These are phyloP conservation scores for Nemapogon koenigi DNA, from an alignment of 2,888 invertebrate species.

Conservation along the genomic window DNA sequence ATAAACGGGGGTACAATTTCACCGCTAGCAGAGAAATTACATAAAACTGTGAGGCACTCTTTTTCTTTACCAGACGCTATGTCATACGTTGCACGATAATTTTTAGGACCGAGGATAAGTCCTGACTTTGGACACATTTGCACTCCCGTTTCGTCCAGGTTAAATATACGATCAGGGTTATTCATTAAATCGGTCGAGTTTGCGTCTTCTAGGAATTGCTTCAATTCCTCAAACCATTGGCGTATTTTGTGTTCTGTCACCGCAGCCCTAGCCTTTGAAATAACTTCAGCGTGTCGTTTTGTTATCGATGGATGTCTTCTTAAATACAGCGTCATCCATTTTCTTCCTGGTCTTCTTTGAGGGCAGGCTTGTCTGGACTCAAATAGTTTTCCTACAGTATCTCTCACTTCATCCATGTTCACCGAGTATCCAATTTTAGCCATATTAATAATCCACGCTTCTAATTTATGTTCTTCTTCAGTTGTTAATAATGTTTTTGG, in stretches of 20 bases:
- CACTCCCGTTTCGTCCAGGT: background rate
- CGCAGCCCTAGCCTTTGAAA: slow-evolving; percentile 13
- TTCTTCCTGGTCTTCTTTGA: slow-evolving; percentile 12
- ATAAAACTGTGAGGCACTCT: slow-evolving; percentile 19
- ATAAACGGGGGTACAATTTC: slow-evolving; percentile 14
- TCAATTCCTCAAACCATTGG: slow-evolving; percentile 14
- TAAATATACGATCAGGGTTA: background rate
- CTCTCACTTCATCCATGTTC: slow-evolving; percentile 10
- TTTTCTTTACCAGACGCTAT: slow-evolving; percentile 10
- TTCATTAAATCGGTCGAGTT: background rate
- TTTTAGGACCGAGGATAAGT: slow-evolving; percentile 23
- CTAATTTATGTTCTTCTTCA: slow-evolving; percentile 12
- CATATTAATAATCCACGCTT: slow-evolving; percentile 11
- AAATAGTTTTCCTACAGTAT: slow-evolving; percentile 13
- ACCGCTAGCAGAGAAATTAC: slow-evolving; percentile 16
- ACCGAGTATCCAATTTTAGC: slow-evolving; percentile 11
- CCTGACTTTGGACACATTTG: slow-evolving; percentile 18
- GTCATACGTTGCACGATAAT: slow-evolving; percentile 10
- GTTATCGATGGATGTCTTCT: slow-evolving; percentile 14
- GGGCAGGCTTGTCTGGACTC: slow-evolving; percentile 10
- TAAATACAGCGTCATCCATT: slow-evolving; percentile 14
- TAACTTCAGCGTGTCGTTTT: slow-evolving; percentile 13
- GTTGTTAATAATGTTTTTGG: slow-evolving; percentile 9
- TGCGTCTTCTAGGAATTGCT: background rate
- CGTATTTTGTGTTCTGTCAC: slow-evolving; percentile 14